These are phyloP conservation scores for Camelus dromedarius DNA, from an alignment of 2,113 vertebrate species.

Conservation along the genomic window DNA sequence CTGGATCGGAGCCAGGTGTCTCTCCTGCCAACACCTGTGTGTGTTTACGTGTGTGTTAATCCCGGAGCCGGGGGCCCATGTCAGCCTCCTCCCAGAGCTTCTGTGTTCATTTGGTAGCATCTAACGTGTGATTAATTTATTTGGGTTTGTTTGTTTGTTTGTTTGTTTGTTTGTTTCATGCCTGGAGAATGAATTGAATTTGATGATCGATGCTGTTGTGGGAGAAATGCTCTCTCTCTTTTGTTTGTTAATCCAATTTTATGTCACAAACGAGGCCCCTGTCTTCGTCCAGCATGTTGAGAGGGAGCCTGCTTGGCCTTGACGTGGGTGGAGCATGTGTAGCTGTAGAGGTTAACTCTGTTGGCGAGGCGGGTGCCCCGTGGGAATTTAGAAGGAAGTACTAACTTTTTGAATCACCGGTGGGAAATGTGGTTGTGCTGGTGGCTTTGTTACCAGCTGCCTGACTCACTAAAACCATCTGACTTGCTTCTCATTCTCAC, in stretches of 20 bases:
- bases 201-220: not conserved
- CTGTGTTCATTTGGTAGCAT: conserved; percentile 2
- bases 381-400: not conserved
- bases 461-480: conserved; percentile 60
- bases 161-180: conserved; percentile 32
- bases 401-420: conserved; percentile 47
- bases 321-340: not conserved
- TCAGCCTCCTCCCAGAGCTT: conserved; percentile 57
- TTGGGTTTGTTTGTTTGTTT: no score
- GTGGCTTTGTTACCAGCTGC: conserved; percentile 53
- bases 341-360: not conserved
- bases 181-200: conserved; percentile 66
- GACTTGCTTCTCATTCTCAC: not conserved
- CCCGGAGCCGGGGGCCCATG: conserved; percentile 44
- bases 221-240: conserved; percentile 46
- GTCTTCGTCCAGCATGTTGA: conserved; percentile 54
- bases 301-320: conserved; percentile 2
- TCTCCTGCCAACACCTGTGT: conserved; percentile 4
- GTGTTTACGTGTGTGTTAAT: conserved; percentile 57
- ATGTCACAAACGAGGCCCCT: not conserved
- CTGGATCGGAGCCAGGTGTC: conserved; percentile 71
- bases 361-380: fast-evolving
- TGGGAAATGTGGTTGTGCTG: not conserved
- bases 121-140: conserved; percentile 71
- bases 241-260: conserved; percentile 6